These are phyloP conservation scores for Parotocinclus haroldoi DNA, from an alignment of 2,797 vertebrate species.

Conservation along the genomic window DNA sequence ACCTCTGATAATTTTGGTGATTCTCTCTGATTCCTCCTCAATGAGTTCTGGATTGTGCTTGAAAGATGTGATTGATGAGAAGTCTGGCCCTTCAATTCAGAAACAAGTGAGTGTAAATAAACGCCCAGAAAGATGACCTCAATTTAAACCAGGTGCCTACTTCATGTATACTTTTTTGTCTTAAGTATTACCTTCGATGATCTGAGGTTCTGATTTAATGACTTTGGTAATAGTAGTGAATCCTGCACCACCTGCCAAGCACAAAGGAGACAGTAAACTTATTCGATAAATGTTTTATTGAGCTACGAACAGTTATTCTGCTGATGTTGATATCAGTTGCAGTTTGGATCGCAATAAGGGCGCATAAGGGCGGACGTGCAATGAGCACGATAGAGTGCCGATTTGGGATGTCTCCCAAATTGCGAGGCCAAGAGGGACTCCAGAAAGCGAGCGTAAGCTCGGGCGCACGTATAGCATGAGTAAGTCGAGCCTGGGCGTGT, in stretches of 20 bases:
- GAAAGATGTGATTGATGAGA: conserved; percentile 57
- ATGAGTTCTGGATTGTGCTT: not conserved
- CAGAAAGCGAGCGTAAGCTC: no score
- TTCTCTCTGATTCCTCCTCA: conserved; percentile 60
- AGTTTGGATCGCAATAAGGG: no score
- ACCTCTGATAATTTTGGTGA: conserved; percentile 72
- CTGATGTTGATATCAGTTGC: no score
- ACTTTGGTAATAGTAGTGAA: conserved; percentile 40
- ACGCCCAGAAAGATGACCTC: no score
- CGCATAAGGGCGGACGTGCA: no score
- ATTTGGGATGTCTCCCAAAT: no score
- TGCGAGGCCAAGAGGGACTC: no score
- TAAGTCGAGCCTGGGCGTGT: no score
- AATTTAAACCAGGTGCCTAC: no score
- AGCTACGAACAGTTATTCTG: not conserved
- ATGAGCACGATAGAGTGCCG: no score
- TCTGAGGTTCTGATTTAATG: conserved; percentile 56
- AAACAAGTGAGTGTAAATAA: not conserved
- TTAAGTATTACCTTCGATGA: conserved; percentile 54
- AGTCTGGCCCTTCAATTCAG: conserved; percentile 56
- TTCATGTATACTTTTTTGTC: not conserved
- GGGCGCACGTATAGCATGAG: no score
- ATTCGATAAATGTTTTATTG: not conserved
- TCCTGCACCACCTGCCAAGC: conserved; percentile 58
- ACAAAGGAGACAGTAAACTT: conserved; percentile 52